These are phyloP conservation scores for Cinara cedri DNA, from an alignment of 2,888 invertebrate species.

Conservation along the genomic window DNA sequence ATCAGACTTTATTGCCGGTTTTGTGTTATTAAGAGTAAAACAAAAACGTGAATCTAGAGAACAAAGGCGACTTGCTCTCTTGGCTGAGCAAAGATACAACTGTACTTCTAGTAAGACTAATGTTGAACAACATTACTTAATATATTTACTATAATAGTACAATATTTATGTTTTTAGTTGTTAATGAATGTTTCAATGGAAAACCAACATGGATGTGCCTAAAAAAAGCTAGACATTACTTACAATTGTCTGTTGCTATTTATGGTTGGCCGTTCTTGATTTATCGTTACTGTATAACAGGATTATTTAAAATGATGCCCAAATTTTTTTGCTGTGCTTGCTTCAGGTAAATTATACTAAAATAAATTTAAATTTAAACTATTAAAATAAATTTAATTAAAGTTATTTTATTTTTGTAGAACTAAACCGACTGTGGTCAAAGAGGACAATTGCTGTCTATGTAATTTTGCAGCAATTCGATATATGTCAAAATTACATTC, in stretches of 20 bases:
- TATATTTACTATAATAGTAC: slow-evolving; percentile 22
- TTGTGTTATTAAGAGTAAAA: slow-evolving; percentile 79
- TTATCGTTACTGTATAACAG: slow-evolving; percentile 77
- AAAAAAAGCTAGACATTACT: slow-evolving; percentile 76
- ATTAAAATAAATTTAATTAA: neutral
- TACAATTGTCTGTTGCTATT: slow-evolving; percentile 80
- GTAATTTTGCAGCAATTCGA: slow-evolving; percentile 83
- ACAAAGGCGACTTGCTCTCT: slow-evolving; percentile 71
- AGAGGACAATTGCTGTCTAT: slow-evolving; percentile 90
- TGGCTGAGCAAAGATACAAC: slow-evolving; percentile 72
- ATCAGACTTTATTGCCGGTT: slow-evolving; percentile 86
- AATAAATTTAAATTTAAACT: neutral
- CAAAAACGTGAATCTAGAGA: slow-evolving; percentile 77
- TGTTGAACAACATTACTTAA: neutral
- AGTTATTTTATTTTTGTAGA: slow-evolving; percentile 61
- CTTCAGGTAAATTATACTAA: slow-evolving; percentile 67
- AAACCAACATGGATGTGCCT: slow-evolving; percentile 82
- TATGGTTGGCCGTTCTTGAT: slow-evolving; percentile 90
- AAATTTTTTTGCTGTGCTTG: slow-evolving; percentile 77
- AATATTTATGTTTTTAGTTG: slow-evolving; percentile 63
- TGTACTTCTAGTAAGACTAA: slow-evolving; percentile 69
- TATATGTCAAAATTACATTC: slow-evolving; percentile 76
- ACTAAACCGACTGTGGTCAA: slow-evolving; percentile 69
- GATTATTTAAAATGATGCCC: slow-evolving; percentile 74
- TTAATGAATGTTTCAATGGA: slow-evolving; percentile 68